Conservation (phyloP, 2,113 vertebrate species). For the Chloropsis cyanopogon region DNA sequence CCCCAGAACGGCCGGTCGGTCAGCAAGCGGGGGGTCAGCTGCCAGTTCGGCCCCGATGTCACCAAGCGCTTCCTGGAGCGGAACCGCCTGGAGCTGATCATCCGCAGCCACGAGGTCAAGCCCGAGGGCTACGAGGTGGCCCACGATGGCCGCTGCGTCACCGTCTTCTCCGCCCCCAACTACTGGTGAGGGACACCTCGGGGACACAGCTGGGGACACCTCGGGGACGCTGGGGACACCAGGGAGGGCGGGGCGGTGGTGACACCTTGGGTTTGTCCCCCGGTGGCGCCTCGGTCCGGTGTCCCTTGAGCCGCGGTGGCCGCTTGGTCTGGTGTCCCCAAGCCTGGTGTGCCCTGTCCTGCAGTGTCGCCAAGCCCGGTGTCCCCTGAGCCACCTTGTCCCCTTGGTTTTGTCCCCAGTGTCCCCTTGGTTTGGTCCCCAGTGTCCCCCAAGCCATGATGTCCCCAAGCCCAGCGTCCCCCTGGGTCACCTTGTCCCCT, state of each 20-base stretch:
- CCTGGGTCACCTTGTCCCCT: no score
- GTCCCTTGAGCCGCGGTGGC: neutral
- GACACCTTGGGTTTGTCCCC: neutral
- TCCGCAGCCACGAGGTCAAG: constrained; percentile 95
- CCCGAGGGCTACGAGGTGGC: constrained; percentile 92
- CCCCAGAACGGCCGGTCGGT: constrained; percentile 83
- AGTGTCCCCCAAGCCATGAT: neutral
- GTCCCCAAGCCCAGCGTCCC: no score
- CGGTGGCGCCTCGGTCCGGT: no score
- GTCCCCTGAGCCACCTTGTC: neutral
- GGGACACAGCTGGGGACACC: no score
- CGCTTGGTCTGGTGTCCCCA: no score
- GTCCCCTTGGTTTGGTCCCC: neutral
- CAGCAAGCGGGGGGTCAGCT: constrained; percentile 92
- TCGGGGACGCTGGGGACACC: no score
- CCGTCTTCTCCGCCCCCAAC: constrained; percentile 95
- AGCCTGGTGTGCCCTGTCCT: no score
- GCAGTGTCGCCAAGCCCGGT: no score
- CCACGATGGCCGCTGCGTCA: constrained; percentile 91
- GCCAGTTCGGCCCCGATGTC: constrained; percentile 92
- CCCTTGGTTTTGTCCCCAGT: neutral
- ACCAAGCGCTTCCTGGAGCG: constrained; percentile 88
- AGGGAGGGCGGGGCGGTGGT: no score
- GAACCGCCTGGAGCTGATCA: constrained; percentile 88
- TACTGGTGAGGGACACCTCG: constrained; percentile 79